Evolutionary conservation across 2,113 vertebrate genomes (phyloP).

Genomic region (Quiscalus mexicanus): DNA sequence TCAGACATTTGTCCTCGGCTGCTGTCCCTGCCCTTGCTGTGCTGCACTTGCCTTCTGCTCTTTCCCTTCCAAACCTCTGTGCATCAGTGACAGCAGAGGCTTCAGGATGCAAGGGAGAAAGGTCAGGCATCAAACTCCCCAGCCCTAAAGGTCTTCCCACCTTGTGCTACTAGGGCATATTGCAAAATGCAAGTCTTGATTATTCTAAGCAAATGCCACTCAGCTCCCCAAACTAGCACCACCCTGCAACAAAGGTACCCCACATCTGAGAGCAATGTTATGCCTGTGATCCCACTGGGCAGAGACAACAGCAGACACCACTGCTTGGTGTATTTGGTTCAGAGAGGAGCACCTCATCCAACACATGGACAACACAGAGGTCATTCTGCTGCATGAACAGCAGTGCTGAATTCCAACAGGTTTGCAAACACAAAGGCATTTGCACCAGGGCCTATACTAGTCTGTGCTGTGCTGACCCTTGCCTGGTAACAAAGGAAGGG

Average conservation of each 20-base stretch:
- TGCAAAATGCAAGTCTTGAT: background rate
- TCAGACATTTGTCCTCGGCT: background rate
- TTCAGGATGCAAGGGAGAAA: background rate
- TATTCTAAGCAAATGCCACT: background rate
- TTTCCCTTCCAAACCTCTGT: background rate
- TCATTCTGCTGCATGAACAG: background rate
- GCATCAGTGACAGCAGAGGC: background rate
- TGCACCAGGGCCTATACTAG: background rate
- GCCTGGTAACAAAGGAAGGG: background rate
- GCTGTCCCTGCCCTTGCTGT: background rate
- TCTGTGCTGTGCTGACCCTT: background rate
- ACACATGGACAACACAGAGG: rapidly evolving
- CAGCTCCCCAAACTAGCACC: background rate
- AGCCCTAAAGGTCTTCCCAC: background rate
- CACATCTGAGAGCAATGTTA: rapidly evolving
- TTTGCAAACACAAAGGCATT: background rate
- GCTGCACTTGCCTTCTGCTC: background rate
- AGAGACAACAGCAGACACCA: rapidly evolving
- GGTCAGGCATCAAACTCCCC: background rate
- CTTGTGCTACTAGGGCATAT: background rate
- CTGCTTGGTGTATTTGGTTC: background rate
- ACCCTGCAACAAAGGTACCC: background rate
- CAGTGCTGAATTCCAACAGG: background rate
- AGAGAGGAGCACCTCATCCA: background rate
- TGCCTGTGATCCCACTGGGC: background rate